Percentiles rank a stretch among this genome's conserved stretches.
Evolutionary conservation across 2,888 invertebrate genomes (phyloP).

Genomic region (Allolobophora icterica): DNA sequence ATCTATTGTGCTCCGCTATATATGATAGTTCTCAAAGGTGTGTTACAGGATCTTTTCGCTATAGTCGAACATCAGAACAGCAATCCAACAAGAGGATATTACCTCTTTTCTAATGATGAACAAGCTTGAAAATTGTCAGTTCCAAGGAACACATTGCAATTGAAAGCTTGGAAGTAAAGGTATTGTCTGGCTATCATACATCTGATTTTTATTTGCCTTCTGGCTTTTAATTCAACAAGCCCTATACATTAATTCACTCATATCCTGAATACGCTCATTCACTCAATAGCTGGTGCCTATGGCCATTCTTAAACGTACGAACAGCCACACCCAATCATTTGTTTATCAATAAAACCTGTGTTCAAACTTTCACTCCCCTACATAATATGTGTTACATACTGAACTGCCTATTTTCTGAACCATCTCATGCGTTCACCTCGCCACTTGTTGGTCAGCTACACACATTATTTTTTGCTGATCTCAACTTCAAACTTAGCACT

Average conservation of each 20-base stretch:
- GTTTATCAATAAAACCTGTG: background rate
- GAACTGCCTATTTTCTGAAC: background rate
- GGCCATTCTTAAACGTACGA: background rate
- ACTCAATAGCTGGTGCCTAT: background rate
- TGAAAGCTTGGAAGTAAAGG: background rate
- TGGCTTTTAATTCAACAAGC: background rate
- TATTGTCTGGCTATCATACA: background rate
- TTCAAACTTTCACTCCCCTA: background rate
- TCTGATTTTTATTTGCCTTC: background rate
- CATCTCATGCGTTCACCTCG: background rate
- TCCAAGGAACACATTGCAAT: background rate
- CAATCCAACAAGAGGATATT: background rate
- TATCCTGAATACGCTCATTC: background rate
- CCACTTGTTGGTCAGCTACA: background rate
- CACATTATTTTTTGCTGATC: background rate
- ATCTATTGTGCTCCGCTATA: background rate
- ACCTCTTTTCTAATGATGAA: background rate
- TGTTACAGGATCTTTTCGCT: background rate
- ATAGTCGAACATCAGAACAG: background rate
- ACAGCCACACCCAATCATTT: background rate
- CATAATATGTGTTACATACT: background rate
- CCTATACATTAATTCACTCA: background rate
- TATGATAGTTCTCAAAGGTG: background rate
- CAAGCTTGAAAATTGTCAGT: background rate
- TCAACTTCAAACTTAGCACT: background rate